phyloP scores from a whole-genome alignment of 2,113 vertebrate species.

The Rynchops niger region DNA sequence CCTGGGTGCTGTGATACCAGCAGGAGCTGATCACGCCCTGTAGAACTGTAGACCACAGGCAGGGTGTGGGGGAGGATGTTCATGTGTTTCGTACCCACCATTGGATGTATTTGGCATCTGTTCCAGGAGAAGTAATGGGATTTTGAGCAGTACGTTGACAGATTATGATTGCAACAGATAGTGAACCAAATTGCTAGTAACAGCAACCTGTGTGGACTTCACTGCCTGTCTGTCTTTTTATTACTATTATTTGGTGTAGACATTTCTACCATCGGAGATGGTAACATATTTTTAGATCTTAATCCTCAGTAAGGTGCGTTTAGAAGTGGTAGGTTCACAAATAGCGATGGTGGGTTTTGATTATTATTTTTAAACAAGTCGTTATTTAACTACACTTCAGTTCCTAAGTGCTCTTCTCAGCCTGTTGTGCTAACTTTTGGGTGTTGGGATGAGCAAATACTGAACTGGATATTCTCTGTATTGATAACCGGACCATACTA shows the following conservation, averaged over 20 bases:
- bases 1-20: rapidly evolving
- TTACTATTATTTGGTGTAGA: not conserved
- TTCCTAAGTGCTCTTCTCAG: conserved; percentile 8
- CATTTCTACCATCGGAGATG: not conserved
- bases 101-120: not conserved
- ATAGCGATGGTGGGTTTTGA: not conserved
- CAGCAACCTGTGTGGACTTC: not conserved
- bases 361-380: not conserved
- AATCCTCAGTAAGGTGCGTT: not conserved
- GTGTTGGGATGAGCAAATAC: not conserved
- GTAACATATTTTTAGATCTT: not conserved
- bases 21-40: not conserved
- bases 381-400: not conserved
- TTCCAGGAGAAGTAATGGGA: not conserved
- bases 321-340: not conserved
- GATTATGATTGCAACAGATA: not conserved
- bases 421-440: not conserved
- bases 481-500: not conserved
- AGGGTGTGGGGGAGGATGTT: not conserved
- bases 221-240: not conserved
- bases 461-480: not conserved
- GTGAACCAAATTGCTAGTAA: not conserved
- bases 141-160: not conserved
- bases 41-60: not conserved
- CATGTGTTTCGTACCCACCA: not conserved